Conservation (phyloP, 2,113 vertebrate genomes). For the Ornithorhynchus anatinus region DNA sequence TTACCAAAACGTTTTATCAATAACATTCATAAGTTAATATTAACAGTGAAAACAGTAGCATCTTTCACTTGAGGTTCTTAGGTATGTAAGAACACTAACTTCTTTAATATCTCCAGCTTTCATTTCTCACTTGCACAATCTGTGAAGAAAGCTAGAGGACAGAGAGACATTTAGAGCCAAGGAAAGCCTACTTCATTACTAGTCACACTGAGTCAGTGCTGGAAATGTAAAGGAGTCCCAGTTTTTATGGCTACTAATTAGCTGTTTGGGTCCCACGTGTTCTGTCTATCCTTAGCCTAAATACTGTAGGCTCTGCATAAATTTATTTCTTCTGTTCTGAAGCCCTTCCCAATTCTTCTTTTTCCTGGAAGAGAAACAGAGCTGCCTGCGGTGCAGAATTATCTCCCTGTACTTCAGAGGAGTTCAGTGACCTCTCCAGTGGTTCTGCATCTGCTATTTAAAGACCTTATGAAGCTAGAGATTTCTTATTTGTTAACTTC, state of each 20-base stretch:
- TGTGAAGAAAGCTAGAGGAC: conserved; percentile 36
- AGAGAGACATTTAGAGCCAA: conserved; percentile 38
- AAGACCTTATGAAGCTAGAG: too few relatives aligned
- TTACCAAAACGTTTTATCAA: too few relatives aligned
- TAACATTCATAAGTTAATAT: not conserved
- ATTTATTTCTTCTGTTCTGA: too few relatives aligned
- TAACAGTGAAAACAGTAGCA: conserved; percentile 18
- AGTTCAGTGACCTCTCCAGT: too few relatives aligned
- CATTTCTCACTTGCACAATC: conserved; percentile 8
- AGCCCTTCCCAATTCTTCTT: too few relatives aligned
- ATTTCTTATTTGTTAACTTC: too few relatives aligned
- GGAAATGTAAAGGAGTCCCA: conserved; percentile 50
- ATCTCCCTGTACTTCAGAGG: too few relatives aligned
- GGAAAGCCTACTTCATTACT: conserved; percentile 55
- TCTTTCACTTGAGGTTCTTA: conserved; percentile 27
- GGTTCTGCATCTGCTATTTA: too few relatives aligned
- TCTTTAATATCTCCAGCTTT: conserved; percentile 16
- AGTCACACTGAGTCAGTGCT: conserved; percentile 37
- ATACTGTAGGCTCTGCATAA: too few relatives aligned
- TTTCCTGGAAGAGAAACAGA: too few relatives aligned
- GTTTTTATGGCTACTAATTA: conserved; percentile 15
- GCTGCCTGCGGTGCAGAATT: too few relatives aligned
- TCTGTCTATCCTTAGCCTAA: not conserved
- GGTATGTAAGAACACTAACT: not conserved
- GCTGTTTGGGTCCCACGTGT: conserved; percentile 8